Evolutionary conservation across 2,797 vertebrate species (phyloP).

Genomic region (Xiphorhynchus erythropygius): DNA sequence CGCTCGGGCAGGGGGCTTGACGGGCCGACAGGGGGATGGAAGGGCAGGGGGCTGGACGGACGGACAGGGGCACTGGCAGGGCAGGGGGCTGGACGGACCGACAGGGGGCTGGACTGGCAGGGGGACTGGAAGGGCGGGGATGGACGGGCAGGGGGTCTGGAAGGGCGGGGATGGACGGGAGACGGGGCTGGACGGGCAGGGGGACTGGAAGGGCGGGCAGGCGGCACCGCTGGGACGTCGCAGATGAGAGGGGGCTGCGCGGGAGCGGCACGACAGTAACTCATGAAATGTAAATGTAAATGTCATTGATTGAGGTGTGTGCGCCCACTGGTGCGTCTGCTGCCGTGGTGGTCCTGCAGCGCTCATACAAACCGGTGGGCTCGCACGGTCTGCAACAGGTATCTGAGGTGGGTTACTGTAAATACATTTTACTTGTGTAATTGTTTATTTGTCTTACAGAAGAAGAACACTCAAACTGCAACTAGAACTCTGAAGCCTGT

Average conservation of each 20-base stretch:
- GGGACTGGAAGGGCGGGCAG: not conserved
- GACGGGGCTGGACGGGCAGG: too few relatives aligned
- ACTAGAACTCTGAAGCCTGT: not conserved
- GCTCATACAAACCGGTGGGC: not conserved
- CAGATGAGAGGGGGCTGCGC: not conserved
- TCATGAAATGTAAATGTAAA: too few relatives aligned
- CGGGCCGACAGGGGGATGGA: too few relatives aligned
- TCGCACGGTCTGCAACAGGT: not conserved
- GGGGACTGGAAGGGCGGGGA: too few relatives aligned
- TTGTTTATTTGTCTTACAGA: conserved; percentile 12
- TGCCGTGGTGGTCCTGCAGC: fast-evolving
- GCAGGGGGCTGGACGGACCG: too few relatives aligned
- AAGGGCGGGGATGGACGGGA: too few relatives aligned
- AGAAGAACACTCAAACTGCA: not conserved
- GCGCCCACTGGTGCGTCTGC: fast-evolving
- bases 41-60: too few relatives aligned
- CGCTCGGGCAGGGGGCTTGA: not conserved
- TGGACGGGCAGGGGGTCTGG: too few relatives aligned
- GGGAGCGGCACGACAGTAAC: not conserved
- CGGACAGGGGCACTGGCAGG: fast-evolving
- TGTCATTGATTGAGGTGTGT: fast-evolving
- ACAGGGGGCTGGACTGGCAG: too few relatives aligned
- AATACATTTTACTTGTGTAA: not conserved
- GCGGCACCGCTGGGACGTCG: not conserved
- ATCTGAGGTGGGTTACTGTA: not conserved